These are phyloP conservation scores for Falco biarmicus DNA, from an alignment of 2,797 vertebrate genomes.

Conservation along the genomic window DNA sequence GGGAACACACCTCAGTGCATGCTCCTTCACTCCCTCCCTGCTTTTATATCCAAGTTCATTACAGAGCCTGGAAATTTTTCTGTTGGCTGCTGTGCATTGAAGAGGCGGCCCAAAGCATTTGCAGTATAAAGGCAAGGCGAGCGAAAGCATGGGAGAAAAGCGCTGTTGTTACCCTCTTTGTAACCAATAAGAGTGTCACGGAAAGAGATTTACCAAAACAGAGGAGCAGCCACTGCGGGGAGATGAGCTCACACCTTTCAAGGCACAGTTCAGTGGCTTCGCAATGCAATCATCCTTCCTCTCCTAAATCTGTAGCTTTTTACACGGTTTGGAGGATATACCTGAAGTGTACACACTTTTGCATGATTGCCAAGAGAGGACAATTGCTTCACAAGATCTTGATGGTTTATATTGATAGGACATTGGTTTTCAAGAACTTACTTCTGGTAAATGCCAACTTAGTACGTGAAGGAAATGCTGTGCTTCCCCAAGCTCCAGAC, in stretches of 20 bases:
- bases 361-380: not conserved
- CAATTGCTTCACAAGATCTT: not conserved
- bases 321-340: not conserved
- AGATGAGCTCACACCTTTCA: slow-evolving; percentile 4
- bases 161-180: not conserved
- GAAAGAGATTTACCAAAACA: not conserved
- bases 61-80: not conserved
- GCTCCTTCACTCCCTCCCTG: not conserved
- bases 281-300: not conserved
- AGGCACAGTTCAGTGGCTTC: not conserved
- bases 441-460: not conserved
- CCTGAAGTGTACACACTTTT: not conserved
- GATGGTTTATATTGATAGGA: not conserved
- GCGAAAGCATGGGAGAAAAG: not conserved
- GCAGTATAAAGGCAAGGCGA: not conserved
- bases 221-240: not conserved
- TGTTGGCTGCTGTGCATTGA: not conserved
- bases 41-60: not conserved
- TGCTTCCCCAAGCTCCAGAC: not conserved
- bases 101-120: not conserved
- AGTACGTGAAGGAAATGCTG: not conserved
- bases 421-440: not conserved
- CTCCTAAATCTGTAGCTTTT: not conserved
- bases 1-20: not conserved
- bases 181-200: not conserved